phyloP scores from a whole-genome alignment of 1,140 invertebrate genomes.

The Brachystomella parvula region DNA sequence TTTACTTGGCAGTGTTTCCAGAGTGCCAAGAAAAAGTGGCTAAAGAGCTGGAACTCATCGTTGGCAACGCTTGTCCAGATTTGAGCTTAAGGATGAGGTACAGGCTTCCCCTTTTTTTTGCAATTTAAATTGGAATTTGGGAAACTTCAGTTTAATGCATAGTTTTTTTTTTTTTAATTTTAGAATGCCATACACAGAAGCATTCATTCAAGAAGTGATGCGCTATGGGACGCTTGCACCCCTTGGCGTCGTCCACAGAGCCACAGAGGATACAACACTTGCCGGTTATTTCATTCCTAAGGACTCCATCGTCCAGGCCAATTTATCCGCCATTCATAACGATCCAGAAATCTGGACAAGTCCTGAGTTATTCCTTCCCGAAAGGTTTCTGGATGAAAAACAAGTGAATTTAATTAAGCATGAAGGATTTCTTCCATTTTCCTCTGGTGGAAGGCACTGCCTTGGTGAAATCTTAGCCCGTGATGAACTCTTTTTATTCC shows the following conservation, averaged over 20 bases:
- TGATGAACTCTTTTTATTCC: slow-evolving; percentile 63
- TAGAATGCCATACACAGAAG: slow-evolving; percentile 14
- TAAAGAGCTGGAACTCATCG: slow-evolving; percentile 41
- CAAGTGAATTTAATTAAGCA: slow-evolving; percentile 54
- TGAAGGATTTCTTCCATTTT: slow-evolving; percentile 62
- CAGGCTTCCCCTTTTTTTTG: neutral
- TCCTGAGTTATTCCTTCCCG: slow-evolving; percentile 13
- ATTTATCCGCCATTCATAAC: slow-evolving; percentile 13
- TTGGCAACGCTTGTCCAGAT: slow-evolving; percentile 38
- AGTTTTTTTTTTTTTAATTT: neutral
- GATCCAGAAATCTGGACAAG: slow-evolving; percentile 39
- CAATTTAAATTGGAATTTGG: neutral
- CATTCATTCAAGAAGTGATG: slow-evolving; percentile 16
- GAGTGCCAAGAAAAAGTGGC: slow-evolving; percentile 39
- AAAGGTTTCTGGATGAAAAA: slow-evolving; percentile 36
- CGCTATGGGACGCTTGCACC: slow-evolving; percentile 17
- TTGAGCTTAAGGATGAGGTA: slow-evolving; percentile 13
- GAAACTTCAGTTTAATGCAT: neutral
- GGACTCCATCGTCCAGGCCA: slow-evolving; percentile 19
- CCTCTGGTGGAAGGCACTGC: slow-evolving; percentile 61
- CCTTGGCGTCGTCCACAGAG: slow-evolving; percentile 11
- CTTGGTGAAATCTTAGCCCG: slow-evolving; percentile 64
- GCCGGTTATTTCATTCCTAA: slow-evolving; percentile 13
- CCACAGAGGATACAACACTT: slow-evolving; percentile 5
- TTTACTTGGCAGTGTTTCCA: slow-evolving; percentile 40